Conservation (phyloP, 1,140 invertebrate genomes). For the Amyelois transitella region DNA sequence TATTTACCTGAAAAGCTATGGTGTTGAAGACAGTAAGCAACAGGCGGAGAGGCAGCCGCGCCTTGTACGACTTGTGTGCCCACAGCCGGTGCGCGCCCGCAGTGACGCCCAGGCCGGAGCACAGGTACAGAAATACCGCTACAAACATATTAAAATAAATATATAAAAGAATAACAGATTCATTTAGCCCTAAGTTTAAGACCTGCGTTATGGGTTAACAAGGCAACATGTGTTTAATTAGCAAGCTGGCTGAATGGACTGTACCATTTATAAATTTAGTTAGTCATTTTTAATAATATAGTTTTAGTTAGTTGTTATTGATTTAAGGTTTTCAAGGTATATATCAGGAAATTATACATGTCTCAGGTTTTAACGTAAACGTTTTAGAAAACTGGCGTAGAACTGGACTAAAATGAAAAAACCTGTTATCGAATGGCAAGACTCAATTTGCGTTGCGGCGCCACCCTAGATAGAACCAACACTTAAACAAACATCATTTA, state of each 20-base stretch:
- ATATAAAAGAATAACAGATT: not conserved
- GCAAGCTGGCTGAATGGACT: not conserved
- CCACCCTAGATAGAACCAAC: too few species aligned
- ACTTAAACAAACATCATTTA: too few species aligned
- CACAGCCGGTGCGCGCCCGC: constrained; percentile 84
- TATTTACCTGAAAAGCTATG: constrained; percentile 80
- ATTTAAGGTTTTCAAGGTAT: too few species aligned
- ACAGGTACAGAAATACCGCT: constrained; percentile 59
- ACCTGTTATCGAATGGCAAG: too few species aligned
- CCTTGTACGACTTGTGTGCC: constrained; percentile 84
- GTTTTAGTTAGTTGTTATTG: too few species aligned
- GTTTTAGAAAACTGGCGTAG: too few species aligned
- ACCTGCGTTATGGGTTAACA: not conserved
- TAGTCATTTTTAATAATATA: not conserved
- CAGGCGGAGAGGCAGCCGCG: constrained; percentile 77
- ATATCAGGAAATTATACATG: too few species aligned
- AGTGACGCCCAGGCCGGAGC: constrained; percentile 78
- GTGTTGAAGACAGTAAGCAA: constrained; percentile 79
- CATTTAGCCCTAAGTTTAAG: not conserved
- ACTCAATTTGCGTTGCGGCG: too few species aligned
- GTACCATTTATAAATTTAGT: not conserved
- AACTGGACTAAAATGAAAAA: too few species aligned
- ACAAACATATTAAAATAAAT: constrained; percentile 21
- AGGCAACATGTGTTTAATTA: not conserved
- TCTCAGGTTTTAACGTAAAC: too few species aligned